phyloP scores from a whole-genome alignment of 2,888 invertebrate genomes.

The Tinea trinotella region DNA sequence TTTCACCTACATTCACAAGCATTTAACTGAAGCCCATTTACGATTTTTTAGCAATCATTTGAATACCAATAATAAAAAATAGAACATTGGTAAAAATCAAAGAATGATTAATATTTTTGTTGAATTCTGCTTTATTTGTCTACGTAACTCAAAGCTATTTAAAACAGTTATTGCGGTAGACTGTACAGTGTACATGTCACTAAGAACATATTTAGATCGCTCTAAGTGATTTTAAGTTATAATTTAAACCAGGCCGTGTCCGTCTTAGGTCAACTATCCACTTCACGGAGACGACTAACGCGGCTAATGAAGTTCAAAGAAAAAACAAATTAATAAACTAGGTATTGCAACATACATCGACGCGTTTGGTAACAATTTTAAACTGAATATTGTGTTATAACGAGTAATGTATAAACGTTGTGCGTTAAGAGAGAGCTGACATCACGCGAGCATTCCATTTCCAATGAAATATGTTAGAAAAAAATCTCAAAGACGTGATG shows the following conservation, averaged over 20 bases:
- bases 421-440: constrained; percentile 10
- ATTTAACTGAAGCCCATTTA: too few relatives aligned
- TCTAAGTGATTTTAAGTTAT: not conserved
- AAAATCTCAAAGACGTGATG: constrained; percentile 3
- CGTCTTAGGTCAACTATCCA: not conserved
- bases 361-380: not conserved
- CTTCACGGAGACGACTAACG: constrained; percentile 4
- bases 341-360: not conserved
- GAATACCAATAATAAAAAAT: too few relatives aligned
- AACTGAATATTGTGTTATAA: too few relatives aligned
- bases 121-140: too few relatives aligned
- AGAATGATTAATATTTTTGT: too few relatives aligned
- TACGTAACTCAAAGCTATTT: too few relatives aligned
- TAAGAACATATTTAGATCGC: not conserved
- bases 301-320: constrained; percentile 10
- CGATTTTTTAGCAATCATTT: too few relatives aligned
- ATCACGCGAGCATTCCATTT: constrained; percentile 18
- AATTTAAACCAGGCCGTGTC: constrained; percentile 13
- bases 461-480: constrained; percentile 15
- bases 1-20: too few relatives aligned
- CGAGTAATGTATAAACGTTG: constrained; percentile 4
- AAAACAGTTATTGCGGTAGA: too few relatives aligned
- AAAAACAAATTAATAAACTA: not conserved
- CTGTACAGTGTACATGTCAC: not conserved
- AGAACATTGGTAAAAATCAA: too few relatives aligned